Evolutionary conservation across 2,888 invertebrate genomes (phyloP), one percentile per base, ranked within the genome.

Genomic region (Drosophila pegasa): DNA sequence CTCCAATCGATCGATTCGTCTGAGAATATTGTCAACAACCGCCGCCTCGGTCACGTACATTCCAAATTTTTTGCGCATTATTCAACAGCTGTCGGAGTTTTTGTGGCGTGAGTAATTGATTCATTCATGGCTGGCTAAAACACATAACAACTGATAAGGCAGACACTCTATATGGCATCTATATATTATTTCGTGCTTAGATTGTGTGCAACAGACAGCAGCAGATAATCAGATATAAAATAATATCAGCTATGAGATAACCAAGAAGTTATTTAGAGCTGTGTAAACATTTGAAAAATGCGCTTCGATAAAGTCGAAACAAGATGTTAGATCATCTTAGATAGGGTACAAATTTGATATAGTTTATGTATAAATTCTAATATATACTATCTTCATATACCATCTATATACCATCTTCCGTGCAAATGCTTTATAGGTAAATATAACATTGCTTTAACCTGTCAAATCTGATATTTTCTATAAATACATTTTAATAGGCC

Each of bases 61-160:
- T 64, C 35, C 38, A 62, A 63, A 67, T 77, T 67, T 75, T 62
- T 86, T 68, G 22, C 55, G 45, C 65, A 71, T 64, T 71, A 79
- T 69, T 65, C 58, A 71, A 40, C 41, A 8, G 37, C 41, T 48
- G 9, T 37, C 51, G 59, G 43, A 62, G 61, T 54, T 40, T 63
- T 65, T 31, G 31, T 58, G 22, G 20, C 37, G 38, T 80, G 67
- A 84, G 66, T 58, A 87, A 87, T 71, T 69, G 62, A 69, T 82
- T 65, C 78, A 83, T 72, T 87, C 85, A 68, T 38, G 70, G 64
- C 37, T 35, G 10, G 47, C 40, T 60, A 40, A 51, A 55, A 55
- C 16, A 31, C 16, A 38, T 33, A 59, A 31, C 55, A 48, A 41
- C 66, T 56, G 84, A 66, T 81, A 74, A 87, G 61, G 61, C 52